Evolutionary conservation across 2,797 vertebrate genomes (phyloP).

Genomic region (Betta splendens): DNA sequence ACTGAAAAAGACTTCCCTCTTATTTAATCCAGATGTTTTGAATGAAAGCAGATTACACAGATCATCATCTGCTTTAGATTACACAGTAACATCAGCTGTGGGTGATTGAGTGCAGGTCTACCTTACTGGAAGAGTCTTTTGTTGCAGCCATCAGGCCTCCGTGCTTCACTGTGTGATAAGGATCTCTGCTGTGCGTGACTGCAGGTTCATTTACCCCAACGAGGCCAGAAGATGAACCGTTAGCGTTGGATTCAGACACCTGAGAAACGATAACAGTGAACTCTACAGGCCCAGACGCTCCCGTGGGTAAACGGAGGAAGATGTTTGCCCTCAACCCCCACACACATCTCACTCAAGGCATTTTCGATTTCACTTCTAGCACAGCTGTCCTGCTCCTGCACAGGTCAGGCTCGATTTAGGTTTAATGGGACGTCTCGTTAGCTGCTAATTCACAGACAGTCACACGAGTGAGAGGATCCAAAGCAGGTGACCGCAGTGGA

Average conservation of each 20-base stretch:
- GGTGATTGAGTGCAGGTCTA: too few species aligned
- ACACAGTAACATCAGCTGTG: too few species aligned
- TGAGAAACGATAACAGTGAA: conserved; percentile 2
- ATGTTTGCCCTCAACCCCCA: conserved; percentile 1
- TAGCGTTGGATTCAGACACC: not conserved
- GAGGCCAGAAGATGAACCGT: not conserved
- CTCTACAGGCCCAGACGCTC: conserved; percentile 20
- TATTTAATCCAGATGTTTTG: not conserved
- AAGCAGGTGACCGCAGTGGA: not conserved
- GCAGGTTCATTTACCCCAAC: not conserved
- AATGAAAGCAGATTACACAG: too few species aligned
- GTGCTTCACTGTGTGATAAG: not conserved
- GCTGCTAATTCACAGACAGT: conserved; percentile 14
- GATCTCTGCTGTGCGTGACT: not conserved
- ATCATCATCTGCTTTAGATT: too few species aligned
- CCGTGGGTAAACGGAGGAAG: not conserved
- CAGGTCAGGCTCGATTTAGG: not conserved
- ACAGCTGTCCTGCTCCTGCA: not conserved
- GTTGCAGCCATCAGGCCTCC: not conserved
- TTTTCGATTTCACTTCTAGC: not conserved
- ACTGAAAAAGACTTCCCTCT: not conserved
- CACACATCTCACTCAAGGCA: conserved; percentile 8
- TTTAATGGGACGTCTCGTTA: conserved; percentile 4
- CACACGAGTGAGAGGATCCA: conserved; percentile 16
- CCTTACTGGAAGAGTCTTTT: too few species aligned